Evolutionary conservation across 2,888 invertebrate species (phyloP).

Genomic region (Uropetala carovei): DNA sequence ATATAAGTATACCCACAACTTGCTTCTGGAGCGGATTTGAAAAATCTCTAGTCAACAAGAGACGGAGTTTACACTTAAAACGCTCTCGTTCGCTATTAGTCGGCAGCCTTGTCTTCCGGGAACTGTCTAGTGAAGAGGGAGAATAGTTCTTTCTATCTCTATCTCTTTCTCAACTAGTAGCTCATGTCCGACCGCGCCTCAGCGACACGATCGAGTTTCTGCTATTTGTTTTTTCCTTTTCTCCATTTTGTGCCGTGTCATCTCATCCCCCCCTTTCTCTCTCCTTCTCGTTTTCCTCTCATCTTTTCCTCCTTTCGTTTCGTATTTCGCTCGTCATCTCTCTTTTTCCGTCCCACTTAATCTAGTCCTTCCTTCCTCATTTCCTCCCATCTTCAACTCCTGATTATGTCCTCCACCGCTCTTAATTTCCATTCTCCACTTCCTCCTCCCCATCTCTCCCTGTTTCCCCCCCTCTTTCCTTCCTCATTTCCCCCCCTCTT

Average conservation of each 20-base stretch:
- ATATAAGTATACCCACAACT: conserved; percentile 49
- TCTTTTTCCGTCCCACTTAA: neutral
- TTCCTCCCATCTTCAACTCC: neutral
- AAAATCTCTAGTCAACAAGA: conserved; percentile 44
- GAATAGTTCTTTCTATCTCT: neutral
- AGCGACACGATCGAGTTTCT: neutral
- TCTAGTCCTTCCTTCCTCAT: neutral
- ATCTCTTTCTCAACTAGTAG: neutral
- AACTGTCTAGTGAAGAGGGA: neutral
- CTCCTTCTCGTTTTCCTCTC: neutral
- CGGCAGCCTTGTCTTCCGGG: neutral
- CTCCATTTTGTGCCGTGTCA: neutral
- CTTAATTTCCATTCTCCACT: neutral
- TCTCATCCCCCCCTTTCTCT: neutral
- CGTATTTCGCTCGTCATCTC: neutral
- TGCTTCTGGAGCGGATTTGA: conserved; percentile 11
- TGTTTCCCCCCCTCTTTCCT: neutral
- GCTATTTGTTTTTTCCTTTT: neutral
- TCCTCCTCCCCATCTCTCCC: neutral
- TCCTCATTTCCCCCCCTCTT: neutral
- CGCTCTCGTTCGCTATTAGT: neutral
- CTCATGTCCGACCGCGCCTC: neutral
- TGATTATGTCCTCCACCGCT: neutral
- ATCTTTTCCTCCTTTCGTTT: neutral
- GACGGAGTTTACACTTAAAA: conserved; percentile 38